Conservation (phyloP, 2,888 invertebrate genomes). For the Calameuta pallipes region DNA sequence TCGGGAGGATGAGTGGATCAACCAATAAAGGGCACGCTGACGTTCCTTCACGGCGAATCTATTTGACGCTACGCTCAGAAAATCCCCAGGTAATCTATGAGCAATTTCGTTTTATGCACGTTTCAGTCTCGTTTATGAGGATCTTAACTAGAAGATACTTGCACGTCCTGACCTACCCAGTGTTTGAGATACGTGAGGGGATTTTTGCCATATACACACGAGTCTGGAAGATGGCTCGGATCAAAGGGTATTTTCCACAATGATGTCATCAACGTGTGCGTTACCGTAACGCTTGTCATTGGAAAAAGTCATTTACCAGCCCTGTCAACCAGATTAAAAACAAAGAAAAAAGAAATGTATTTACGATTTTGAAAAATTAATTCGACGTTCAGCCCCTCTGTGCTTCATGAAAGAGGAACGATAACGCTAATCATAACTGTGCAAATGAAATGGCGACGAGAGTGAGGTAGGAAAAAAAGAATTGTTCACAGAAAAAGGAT, state of each 20-base stretch:
- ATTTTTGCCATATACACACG: background rate
- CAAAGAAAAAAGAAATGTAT: background rate
- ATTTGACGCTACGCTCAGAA: constrained; percentile 32
- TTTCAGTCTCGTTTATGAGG: constrained; percentile 20
- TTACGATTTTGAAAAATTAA: background rate
- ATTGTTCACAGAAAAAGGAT: background rate
- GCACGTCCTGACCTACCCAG: background rate
- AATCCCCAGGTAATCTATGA: constrained; percentile 27
- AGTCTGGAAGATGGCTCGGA: background rate
- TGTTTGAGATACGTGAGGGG: background rate
- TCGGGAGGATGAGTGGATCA: constrained; percentile 58
- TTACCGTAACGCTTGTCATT: background rate
- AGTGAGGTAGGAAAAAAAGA: background rate
- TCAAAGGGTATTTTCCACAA: background rate
- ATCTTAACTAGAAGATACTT: constrained; percentile 8
- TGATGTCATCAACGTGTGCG: background rate
- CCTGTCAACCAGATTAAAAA: background rate
- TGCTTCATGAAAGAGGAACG: background rate
- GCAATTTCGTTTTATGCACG: constrained; percentile 21
- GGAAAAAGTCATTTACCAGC: background rate
- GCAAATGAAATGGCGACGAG: background rate
- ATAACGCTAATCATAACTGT: background rate
- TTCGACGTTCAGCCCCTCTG: background rate
- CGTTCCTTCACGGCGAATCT: constrained; percentile 25
- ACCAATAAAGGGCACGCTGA: constrained; percentile 52